Conservation (phyloP, 2,888 invertebrate genomes). For the Lepidocyrtoides sp. region DNA sequence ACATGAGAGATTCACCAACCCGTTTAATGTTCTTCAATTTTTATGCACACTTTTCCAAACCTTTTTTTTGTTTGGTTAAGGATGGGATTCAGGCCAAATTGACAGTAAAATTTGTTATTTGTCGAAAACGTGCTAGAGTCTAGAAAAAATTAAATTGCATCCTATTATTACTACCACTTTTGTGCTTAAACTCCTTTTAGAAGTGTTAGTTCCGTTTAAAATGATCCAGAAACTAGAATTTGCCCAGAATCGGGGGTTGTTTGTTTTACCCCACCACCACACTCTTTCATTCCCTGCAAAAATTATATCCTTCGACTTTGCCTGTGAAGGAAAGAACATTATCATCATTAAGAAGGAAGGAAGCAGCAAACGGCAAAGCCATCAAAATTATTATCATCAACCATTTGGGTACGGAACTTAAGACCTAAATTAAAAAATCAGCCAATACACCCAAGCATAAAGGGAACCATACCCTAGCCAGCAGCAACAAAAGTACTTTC, state of each 20-base stretch:
- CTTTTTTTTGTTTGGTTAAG: background rate
- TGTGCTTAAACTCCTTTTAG: background rate
- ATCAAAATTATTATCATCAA: constrained; percentile 74
- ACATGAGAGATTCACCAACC: constrained; percentile 37
- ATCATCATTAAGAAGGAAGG: constrained; percentile 41
- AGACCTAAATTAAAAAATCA: constrained; percentile 67
- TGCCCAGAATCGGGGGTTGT: background rate
- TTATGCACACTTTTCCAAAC: too few relatives aligned
- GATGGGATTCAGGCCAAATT: background rate
- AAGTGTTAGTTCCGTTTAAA: background rate
- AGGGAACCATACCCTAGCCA: background rate
- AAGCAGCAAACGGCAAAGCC: constrained; percentile 57
- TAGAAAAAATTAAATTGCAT: constrained; percentile 29
- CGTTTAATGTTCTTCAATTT: constrained; percentile 1
- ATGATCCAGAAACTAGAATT: background rate
- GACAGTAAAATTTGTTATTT: constrained; percentile 31
- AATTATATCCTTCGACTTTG: background rate
- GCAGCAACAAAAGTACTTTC: background rate
- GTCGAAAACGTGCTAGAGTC: constrained; percentile 14
- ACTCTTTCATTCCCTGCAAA: background rate
- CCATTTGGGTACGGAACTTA: constrained; percentile 56
- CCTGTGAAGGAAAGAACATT: background rate
- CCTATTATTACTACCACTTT: constrained; percentile 6
- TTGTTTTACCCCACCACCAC: background rate
- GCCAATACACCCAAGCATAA: constrained; percentile 15